Evolutionary conservation across 2,113 vertebrate genomes (phyloP).

Genomic region (Menidia beryllina): DNA sequence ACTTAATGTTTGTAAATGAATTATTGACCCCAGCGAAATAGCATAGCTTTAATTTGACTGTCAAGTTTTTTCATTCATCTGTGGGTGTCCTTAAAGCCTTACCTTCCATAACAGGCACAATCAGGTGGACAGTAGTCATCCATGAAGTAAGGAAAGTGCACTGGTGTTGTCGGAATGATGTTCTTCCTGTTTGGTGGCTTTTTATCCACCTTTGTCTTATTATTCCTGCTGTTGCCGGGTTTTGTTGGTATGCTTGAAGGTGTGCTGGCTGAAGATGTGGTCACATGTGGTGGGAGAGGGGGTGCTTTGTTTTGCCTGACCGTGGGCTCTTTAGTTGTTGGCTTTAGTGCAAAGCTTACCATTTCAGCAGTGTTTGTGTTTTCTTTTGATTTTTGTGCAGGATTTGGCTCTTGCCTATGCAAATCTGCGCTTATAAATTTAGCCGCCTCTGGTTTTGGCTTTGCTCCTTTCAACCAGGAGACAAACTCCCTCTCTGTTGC

Average conservation of each 20-base stretch:
- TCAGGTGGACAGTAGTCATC: slow-evolving; percentile 73
- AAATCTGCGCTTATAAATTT: slow-evolving; percentile 12
- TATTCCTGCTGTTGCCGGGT: slow-evolving; percentile 32
- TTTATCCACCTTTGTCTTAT: slow-evolving; percentile 44
- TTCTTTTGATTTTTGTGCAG: slow-evolving; percentile 8
- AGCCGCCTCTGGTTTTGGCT: slow-evolving; percentile 18
- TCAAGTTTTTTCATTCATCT: background rate
- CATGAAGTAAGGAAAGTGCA: slow-evolving; percentile 70
- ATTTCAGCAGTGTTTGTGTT: slow-evolving; percentile 10
- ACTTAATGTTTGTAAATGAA: no score
- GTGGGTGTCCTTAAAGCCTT: slow-evolving; percentile 1
- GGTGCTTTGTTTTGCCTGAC: slow-evolving; percentile 21
- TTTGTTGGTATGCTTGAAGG: slow-evolving; percentile 22
- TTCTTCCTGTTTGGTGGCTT: slow-evolving; percentile 29
- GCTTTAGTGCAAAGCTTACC: background rate
- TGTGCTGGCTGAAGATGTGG: slow-evolving; percentile 24
- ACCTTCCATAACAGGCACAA: slow-evolving; percentile 77
- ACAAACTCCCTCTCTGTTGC: slow-evolving; percentile 9
- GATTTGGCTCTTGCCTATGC: slow-evolving; percentile 1
- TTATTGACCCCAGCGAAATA: no score
- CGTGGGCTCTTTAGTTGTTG: slow-evolving; percentile 5
- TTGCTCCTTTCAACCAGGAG: slow-evolving; percentile 1
- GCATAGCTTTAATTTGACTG: background rate
- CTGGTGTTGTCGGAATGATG: background rate
- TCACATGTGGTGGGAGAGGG: slow-evolving; percentile 17